A percentile compares a stretch with the other conserved stretches of the same genome.
Evolutionary conservation across 2,113 vertebrate genomes (phyloP).

Genomic region (Catharus fuscescens): DNA sequence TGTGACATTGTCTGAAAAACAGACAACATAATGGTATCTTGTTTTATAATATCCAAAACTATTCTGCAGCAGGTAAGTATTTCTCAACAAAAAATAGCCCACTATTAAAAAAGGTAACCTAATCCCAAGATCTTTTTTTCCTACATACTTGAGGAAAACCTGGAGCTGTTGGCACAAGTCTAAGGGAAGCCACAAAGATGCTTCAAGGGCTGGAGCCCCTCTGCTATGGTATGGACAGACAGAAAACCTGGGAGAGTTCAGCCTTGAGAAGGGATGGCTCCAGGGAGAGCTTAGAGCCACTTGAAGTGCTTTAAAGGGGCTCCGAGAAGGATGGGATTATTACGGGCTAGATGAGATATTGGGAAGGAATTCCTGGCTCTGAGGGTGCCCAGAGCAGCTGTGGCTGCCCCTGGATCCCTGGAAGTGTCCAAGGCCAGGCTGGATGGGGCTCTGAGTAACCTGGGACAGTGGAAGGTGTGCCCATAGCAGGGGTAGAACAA

Average conservation of each 20-base stretch:
- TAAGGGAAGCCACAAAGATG: neutral
- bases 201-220: neutral
- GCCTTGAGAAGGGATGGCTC: neutral
- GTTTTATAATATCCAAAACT: neutral
- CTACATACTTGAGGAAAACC: neutral
- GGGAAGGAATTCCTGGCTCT: neutral
- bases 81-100: neutral
- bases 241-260: neutral
- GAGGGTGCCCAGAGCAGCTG: neutral
- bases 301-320: neutral
- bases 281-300: neutral
- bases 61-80: neutral
- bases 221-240: neutral
- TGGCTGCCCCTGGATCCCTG: neutral
- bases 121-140: neutral
- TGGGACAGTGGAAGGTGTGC: neutral
- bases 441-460: accelerated
- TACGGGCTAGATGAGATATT: neutral
- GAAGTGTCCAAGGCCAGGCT: neutral
- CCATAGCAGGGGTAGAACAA: neutral
- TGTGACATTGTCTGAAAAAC: neutral
- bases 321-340: neutral
- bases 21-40: neutral
- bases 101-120: neutral
- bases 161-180: neutral